Percentiles rank a stretch among this genome's conserved stretches.
These are phyloP conservation scores for Elegia similella DNA, from an alignment of 2,888 invertebrate genomes.

Conservation along the genomic window DNA sequence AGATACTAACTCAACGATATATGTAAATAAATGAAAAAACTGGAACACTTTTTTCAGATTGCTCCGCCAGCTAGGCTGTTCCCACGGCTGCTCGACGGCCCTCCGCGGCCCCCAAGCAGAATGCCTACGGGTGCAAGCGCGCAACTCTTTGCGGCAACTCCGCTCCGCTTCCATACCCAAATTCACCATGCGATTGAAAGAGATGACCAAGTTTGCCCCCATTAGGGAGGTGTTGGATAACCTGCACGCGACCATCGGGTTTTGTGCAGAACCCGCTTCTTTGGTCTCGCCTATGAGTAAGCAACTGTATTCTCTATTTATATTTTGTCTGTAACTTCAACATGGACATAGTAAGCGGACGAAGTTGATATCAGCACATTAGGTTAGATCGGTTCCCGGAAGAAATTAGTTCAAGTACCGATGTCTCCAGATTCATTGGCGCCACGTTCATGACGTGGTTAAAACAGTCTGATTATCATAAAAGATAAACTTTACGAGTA, in stretches of 20 bases:
- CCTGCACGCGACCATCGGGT: slow-evolving; percentile 97
- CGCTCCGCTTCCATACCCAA: slow-evolving; percentile 81
- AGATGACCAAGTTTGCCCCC: slow-evolving; percentile 89
- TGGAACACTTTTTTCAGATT: slow-evolving; percentile 83
- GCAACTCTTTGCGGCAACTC: slow-evolving; percentile 85
- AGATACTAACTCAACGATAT: no score
- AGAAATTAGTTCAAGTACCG: no score
- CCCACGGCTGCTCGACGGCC: slow-evolving; percentile 93
- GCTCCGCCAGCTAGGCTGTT: slow-evolving; percentile 94
- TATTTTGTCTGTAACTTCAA: not conserved
- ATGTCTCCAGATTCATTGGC: no score
- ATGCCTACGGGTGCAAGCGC: slow-evolving; percentile 92
- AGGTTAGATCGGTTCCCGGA: no score
- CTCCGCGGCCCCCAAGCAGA: slow-evolving; percentile 94
- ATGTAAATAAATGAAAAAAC: not conserved
- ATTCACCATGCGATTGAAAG: slow-evolving; percentile 79
- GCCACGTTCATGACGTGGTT: no score
- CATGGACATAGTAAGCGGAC: no score
- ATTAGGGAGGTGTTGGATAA: slow-evolving; percentile 94
- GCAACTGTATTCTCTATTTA: slow-evolving; percentile 49
- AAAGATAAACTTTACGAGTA: no score
- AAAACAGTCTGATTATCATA: no score
- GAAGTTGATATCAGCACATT: no score
- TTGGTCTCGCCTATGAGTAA: slow-evolving; percentile 93
- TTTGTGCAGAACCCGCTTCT: slow-evolving; percentile 94